Conservation (phyloP, 1,140 invertebrate species). For the Magallana gigas region DNA sequence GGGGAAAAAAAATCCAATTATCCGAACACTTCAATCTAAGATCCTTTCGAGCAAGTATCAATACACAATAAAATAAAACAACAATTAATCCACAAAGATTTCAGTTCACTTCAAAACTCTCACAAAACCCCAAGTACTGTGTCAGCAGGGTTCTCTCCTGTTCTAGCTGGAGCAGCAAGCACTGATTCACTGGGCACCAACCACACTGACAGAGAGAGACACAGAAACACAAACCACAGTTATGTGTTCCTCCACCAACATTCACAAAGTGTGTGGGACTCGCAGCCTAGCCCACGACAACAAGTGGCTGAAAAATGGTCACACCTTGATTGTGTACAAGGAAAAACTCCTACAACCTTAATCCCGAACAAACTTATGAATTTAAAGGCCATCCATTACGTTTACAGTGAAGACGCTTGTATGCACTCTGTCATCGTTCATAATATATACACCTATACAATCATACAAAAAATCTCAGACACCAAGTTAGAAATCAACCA, state of each 20-base stretch:
- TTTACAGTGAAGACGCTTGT: background rate
- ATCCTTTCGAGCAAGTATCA: too few species aligned
- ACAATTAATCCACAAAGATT: too few species aligned
- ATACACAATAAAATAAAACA: too few species aligned
- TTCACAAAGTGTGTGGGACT: background rate
- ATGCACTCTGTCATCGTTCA: background rate
- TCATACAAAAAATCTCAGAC: background rate
- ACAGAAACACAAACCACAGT: background rate
- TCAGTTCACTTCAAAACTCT: too few species aligned
- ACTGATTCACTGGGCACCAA: too few species aligned
- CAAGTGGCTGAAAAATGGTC: background rate
- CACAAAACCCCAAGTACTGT: too few species aligned
- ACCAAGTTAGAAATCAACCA: conserved; percentile 6
- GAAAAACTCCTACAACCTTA: background rate
- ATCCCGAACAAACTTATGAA: background rate
- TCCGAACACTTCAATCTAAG: too few species aligned
- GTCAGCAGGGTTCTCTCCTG: too few species aligned
- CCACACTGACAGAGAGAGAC: background rate
- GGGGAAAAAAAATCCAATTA: too few species aligned
- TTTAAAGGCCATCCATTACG: conserved; percentile 6
- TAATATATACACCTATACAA: background rate
- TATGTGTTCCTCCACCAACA: background rate
- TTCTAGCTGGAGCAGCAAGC: too few species aligned
- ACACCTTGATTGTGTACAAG: background rate
- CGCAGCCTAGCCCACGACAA: background rate